A percentile compares a stretch with the other conserved stretches of the same genome.
These are phyloP conservation scores for Australoheros scitulus DNA, from an alignment of 2,113 vertebrate genomes.

Conservation along the genomic window DNA sequence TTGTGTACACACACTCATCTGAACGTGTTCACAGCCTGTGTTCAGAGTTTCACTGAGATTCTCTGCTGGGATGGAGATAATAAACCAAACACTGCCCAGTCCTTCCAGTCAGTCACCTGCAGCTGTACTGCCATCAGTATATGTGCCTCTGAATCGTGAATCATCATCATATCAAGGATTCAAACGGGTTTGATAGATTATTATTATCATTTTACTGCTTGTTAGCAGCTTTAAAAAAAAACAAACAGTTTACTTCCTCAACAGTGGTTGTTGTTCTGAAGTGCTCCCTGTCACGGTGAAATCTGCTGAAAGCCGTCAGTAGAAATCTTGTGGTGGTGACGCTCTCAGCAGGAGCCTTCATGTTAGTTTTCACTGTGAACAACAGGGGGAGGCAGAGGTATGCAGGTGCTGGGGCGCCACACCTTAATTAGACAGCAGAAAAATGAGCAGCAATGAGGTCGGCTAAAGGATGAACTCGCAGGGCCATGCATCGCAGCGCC, in stretches of 20 bases:
- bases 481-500: background rate
- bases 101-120: background rate
- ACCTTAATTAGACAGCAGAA: constrained; percentile 69
- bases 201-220: background rate
- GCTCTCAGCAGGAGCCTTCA: background rate
- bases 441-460: constrained; percentile 46
- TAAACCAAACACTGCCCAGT: background rate
- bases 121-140: background rate
- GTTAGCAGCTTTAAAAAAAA: background rate
- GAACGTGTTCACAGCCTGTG: background rate
- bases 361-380: background rate
- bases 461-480: constrained; percentile 29
- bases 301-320: background rate
- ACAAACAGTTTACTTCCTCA: background rate
- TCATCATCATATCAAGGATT: background rate
- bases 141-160: background rate
- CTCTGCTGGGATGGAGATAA: background rate
- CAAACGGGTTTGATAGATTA: background rate
- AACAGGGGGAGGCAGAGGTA: constrained; percentile 1
- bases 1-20: background rate
- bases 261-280: no score
- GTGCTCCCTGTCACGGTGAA: no score
- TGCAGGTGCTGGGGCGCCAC: constrained; percentile 1
- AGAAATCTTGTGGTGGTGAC: no score
- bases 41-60: background rate